These are phyloP conservation scores for Cantharis rufa DNA, from an alignment of 2,888 invertebrate species.

Conservation along the genomic window DNA sequence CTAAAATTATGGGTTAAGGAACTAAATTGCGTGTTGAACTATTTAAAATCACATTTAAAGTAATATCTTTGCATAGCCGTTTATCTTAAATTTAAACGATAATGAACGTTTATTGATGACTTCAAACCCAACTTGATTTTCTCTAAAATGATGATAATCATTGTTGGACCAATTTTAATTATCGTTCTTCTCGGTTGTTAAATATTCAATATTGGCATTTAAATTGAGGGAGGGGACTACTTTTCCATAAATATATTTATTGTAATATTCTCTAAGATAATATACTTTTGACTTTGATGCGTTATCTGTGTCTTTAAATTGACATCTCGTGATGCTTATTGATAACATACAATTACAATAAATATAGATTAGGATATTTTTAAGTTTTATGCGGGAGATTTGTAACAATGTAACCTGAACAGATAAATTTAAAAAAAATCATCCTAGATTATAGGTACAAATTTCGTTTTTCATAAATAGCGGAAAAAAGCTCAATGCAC, in stretches of 20 bases:
- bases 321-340: neutral
- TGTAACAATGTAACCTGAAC: neutral
- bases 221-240: too few relatives aligned
- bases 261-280: neutral
- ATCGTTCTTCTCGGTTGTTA: too few relatives aligned
- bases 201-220: too few relatives aligned
- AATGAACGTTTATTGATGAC: neutral
- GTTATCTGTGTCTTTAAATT: neutral
- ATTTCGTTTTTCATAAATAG: neutral
- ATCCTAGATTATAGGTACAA: too few relatives aligned
- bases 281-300: neutral
- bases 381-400: neutral
- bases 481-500: neutral
- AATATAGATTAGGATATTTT: neutral
- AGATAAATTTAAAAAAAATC: neutral
- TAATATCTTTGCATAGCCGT: neutral
- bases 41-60: neutral
- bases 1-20: neutral
- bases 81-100: neutral
- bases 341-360: neutral
- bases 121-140: neutral
- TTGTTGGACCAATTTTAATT: neutral
- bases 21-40: neutral
- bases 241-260: neutral
- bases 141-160: neutral